phyloP scores from a whole-genome alignment of 1,140 invertebrate genomes.

The Ceratosolen fusciceps region DNA sequence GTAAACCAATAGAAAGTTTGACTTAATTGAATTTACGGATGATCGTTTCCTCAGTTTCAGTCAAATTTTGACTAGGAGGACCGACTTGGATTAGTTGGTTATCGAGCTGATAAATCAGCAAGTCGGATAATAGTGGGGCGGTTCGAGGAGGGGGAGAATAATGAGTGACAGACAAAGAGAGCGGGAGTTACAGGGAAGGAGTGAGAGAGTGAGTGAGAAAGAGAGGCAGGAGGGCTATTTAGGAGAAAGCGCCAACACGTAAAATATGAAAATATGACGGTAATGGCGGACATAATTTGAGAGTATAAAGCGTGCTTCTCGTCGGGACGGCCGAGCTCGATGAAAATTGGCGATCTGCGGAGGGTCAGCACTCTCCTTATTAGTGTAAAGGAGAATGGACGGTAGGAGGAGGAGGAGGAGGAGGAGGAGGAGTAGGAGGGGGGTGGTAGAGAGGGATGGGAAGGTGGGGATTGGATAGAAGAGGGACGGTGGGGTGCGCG shows the following conservation, averaged over 20 bases:
- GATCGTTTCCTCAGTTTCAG: no score
- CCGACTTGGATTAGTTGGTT: no score
- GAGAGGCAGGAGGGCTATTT: neutral
- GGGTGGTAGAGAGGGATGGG: constrained; percentile 72
- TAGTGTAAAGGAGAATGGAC: constrained; percentile 40
- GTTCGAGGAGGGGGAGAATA: neutral
- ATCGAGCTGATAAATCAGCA: neutral
- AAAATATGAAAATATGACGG: constrained; percentile 13
- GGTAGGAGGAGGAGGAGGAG: constrained; percentile 8
- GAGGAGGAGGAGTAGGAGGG: constrained; percentile 46
- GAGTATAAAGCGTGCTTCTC: constrained; percentile 37
- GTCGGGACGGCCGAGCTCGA: constrained; percentile 19
- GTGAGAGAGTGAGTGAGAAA: neutral
- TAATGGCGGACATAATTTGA: constrained; percentile 37
- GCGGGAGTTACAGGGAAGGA: neutral
- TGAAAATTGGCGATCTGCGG: constrained; percentile 48
- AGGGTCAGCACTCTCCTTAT: constrained; percentile 49
- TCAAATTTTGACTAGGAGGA: no score
- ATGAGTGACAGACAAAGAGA: no score
- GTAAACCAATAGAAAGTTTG: no score
- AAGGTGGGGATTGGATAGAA: constrained; percentile 25
- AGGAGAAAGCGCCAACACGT: constrained; percentile 17
- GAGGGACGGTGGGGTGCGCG: constrained; percentile 33
- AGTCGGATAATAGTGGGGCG: neutral
- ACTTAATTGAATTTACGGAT: neutral